Percentiles rank a stretch among this genome's conserved stretches.
phyloP scores from a whole-genome alignment of 2,113 vertebrate genomes.

The Fulmarus glacialis region DNA sequence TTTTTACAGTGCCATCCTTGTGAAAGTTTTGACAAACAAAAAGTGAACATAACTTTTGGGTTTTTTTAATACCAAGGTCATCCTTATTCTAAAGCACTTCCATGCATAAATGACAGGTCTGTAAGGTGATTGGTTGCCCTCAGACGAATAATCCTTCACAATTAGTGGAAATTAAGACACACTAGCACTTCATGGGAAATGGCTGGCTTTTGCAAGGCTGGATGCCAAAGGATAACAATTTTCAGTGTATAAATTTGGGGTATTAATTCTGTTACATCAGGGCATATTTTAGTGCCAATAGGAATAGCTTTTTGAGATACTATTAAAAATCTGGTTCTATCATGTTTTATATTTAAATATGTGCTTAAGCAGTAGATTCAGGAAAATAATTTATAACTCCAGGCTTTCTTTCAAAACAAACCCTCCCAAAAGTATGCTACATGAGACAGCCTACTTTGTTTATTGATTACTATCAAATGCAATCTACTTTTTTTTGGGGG shows the following conservation, averaged over 20 bases:
- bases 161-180: neutral
- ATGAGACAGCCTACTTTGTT: neutral
- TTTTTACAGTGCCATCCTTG: neutral
- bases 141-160: neutral
- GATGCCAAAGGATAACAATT: neutral
- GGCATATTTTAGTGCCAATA: neutral
- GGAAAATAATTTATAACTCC: neutral
- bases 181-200: neutral
- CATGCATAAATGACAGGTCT: neutral
- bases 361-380: neutral
- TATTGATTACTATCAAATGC: neutral
- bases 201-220: neutral
- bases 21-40: slow-evolving; percentile 1
- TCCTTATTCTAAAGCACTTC: neutral
- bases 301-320: neutral
- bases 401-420: neutral
- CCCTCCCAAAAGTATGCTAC: neutral
- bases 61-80: neutral
- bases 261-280: neutral
- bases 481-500: neutral
- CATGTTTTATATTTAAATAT: neutral
- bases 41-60: neutral
- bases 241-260: neutral
- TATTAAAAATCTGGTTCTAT: neutral
- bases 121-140: neutral